Conservation (phyloP, 2,888 invertebrate species). For the Therioaphis trifolii region DNA sequence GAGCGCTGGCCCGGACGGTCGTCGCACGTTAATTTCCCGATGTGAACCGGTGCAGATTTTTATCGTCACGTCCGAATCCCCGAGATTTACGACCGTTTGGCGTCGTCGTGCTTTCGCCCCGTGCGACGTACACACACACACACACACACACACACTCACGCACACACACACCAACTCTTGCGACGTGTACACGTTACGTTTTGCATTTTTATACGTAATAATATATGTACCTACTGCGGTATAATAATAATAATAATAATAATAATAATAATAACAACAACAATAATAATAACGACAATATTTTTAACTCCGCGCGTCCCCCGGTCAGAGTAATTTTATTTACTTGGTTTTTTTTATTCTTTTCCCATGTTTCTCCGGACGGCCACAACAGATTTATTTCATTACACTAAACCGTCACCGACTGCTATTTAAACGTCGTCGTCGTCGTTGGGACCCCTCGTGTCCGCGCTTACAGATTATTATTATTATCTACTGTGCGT, state of each 20-base stretch:
- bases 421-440: conserved; percentile 46
- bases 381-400: conserved; percentile 36
- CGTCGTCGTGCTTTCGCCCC: conserved; percentile 26
- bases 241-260: too few species aligned
- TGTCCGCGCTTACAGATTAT: not conserved
- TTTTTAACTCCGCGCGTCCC: not conserved
- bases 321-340: not conserved
- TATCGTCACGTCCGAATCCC: conserved; percentile 54
- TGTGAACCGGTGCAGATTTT: conserved; percentile 59
- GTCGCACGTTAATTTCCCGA: conserved; percentile 11
- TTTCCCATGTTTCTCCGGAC: not conserved
- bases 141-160: not conserved
- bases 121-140: not conserved
- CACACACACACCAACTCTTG: too few species aligned
- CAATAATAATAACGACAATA: not conserved
- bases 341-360: not conserved
- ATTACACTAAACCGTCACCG: conserved; percentile 49
- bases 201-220: too few species aligned
- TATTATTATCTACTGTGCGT: not conserved
- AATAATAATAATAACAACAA: too few species aligned
- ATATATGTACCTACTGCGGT: too few species aligned
- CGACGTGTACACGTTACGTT: too few species aligned
- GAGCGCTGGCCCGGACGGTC: too few species aligned
- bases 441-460: not conserved
- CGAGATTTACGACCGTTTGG: conserved; percentile 40